Base-by-base conservation (phyloP, 2,113 vertebrate genomes). In the Saguinus imperator region DNA sequence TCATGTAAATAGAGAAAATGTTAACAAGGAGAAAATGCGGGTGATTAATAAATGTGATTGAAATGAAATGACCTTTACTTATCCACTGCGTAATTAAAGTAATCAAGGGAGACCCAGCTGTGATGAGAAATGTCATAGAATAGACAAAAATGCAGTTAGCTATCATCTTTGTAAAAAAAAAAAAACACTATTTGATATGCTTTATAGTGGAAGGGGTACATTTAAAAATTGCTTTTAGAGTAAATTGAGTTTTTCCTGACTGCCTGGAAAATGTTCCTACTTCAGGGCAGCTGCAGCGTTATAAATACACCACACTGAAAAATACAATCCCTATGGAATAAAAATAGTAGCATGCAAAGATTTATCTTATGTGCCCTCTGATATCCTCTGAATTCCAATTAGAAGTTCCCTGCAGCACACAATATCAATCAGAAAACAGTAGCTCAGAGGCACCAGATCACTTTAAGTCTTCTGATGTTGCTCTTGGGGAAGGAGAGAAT, bases 41-140 rank as follows among this genome's bases (percentile, higher is more conserved):
- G 72, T 96, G 89, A 93, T 97, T 97, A 92, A 94, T 95, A 96
- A 81, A 92, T 80, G 72, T 52, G 83, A 94, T 85, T 83, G 91
- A 94, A 81, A 96, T 90, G 96, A 90, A 97, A 94, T 95, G 95
- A 98, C 96, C 97, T 98, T 97, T 94, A 32, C 81, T 84, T 64
- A 94, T 20, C 94, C 92, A 13, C 79, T 85, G 89, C 73, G 37
- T 91, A 93, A 97, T 97, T 96, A 95, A 97, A 45, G 87, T 85
- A 72, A 94, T 95, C 87, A 93, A 83, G 13, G 45, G 89, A 96
- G 72, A 88, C 86, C 94, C 96, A 79, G 94, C 97, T 97, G 94
- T 43, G 91, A 77, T 57, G 76, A 87, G 70, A 96, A 79, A 92
- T 89, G 92, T 87, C 89, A 72, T 5, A 68, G 93, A 83, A 82